Percentiles rank a stretch among this genome's conserved stretches.
Conservation (phyloP, 2,797 vertebrate species). For the Myiothlypis chrysogaster region DNA sequence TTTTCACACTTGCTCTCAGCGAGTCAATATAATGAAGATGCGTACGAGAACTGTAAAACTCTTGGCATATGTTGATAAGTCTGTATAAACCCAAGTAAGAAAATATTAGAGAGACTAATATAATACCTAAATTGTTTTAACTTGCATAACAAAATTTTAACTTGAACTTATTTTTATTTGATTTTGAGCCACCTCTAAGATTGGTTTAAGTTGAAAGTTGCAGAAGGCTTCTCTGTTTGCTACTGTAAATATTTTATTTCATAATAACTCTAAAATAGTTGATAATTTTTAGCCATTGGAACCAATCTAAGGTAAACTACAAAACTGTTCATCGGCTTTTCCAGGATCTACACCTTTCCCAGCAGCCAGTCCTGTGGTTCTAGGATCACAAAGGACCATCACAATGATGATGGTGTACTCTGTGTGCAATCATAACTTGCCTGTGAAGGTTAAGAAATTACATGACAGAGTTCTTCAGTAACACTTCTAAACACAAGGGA, state of each 20-base stretch:
- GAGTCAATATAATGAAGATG: not conserved
- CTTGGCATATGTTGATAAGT: not conserved
- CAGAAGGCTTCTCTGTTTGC: not conserved
- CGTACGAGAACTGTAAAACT: not conserved
- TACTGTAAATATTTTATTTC: not conserved
- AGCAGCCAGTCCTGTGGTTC: not conserved
- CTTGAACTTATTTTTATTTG: not conserved
- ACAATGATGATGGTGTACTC: not conserved
- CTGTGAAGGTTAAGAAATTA: not conserved
- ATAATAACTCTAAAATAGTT: not conserved
- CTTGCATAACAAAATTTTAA: not conserved
- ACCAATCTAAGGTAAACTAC: not conserved
- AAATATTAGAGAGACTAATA: not conserved
- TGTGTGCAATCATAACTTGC: not conserved
- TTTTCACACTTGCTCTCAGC: not conserved
- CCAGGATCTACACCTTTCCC: not conserved
- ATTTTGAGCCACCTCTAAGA: not conserved
- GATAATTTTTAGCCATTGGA: not conserved
- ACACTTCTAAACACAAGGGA: not conserved
- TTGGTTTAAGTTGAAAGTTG: not conserved
- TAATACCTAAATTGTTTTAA: not conserved
- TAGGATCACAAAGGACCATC: not conserved
- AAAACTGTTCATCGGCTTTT: not conserved
- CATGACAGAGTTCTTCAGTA: not conserved
- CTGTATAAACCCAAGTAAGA: not conserved